Base-by-base conservation (phyloP, 23 tunicate genomes). In the Ciona savignyi region DNA sequence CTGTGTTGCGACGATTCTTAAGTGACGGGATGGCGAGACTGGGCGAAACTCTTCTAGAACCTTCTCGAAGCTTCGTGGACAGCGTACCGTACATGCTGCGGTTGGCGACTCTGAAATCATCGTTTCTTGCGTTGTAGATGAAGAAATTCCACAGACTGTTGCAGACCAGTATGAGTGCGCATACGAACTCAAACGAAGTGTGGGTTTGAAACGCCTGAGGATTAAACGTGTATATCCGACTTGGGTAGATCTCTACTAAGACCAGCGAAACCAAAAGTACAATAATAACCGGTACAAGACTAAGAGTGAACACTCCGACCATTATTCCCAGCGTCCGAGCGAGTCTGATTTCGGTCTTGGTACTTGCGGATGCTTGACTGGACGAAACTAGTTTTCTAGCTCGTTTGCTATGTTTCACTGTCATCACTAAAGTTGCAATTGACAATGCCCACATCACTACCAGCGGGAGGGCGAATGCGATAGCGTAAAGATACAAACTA, bases 71-170 rank as follows among this genome's bases (percentile, higher is more conserved):
- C 15, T 15, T 42, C 56, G 9, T 42, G 9, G 56, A 6, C 3
- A 68, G 22, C 19, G 27, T 21, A 20, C 34, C 29, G 70, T 75
- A 67, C 65, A 83, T 34, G 32, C 23, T 9, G 31, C 74, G 74
- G 4, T 71, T 75, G 11, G 76, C 85, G 24, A 19, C 35, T 0
- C 86, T 60, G 35, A 87, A 87, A 2, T 87, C 83, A 31, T 48
- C 25, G 42, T 78, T 78, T 62, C 86, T 72, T n/a, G n/a, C 63
- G 74, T 64, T 87, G 71, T 87, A 87, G 32, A 87, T 81, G 65
- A 87, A 65, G 30, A 84, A 87, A 78, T 87, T 87, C 86, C 79
- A 75, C 24, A 75, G 32, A 23, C 70, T 62, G 70, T 75, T 75
- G 49, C 60, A 62, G 49, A 60, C 29, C 25, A 75, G 60, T 29